Conservation (phyloP, 2,797 vertebrate genomes). For the Rhabdophis nuchalis region DNA sequence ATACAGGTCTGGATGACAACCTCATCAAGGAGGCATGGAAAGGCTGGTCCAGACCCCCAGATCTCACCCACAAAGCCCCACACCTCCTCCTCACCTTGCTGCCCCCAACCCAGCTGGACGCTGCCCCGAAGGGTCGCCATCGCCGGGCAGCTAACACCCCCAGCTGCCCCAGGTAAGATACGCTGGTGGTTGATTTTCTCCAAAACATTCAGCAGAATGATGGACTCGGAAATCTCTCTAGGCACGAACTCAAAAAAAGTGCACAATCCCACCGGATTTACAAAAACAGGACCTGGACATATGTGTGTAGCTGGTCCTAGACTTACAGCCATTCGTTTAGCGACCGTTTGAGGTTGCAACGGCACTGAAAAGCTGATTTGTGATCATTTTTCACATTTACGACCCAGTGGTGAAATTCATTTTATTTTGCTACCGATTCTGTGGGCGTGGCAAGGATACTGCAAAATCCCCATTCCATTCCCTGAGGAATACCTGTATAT, state of each 20-base stretch:
- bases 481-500: not conserved
- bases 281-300: not conserved
- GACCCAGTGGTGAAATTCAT: too few relatives aligned
- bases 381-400: too few relatives aligned
- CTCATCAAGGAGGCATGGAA: conserved; percentile 18
- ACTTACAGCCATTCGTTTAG: too few relatives aligned
- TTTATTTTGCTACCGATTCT: too few relatives aligned
- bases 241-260: not conserved
- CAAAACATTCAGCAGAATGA: not conserved
- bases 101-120: not conserved
- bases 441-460: too few relatives aligned
- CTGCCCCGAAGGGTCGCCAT: not conserved
- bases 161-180: conserved; percentile 12
- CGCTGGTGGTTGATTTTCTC: fast-evolving
- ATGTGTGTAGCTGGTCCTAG: too few relatives aligned
- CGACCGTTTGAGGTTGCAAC: too few relatives aligned
- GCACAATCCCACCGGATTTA: not conserved
- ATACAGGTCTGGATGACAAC: conserved; percentile 5
- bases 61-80: not conserved
- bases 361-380: fast-evolving
- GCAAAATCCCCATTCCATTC: too few relatives aligned
- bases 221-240: not conserved
- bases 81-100: conserved; percentile 15
- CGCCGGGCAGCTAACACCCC: conserved; percentile 2
- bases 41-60: not conserved